phyloP scores from a whole-genome alignment of 1,140 invertebrate genomes.

The Meloidogyne floridensis region DNA sequence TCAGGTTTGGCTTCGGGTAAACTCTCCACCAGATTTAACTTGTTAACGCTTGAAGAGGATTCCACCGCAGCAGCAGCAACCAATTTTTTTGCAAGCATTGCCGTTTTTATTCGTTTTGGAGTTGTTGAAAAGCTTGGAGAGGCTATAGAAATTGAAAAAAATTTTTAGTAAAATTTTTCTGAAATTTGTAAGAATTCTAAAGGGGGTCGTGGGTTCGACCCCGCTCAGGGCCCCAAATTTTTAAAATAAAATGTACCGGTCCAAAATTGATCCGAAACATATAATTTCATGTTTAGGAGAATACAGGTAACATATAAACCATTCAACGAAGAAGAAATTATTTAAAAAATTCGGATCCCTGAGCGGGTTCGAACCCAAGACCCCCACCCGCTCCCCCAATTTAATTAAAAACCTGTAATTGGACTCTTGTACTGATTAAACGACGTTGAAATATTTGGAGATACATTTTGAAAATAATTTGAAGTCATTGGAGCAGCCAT shows the following conservation, averaged over 20 bases:
- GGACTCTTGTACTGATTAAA: conserved; percentile 1
- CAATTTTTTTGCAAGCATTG: conserved; percentile 37
- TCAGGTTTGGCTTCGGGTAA: neutral
- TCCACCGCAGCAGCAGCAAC: conserved; percentile 31
- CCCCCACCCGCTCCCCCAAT: too few species aligned
- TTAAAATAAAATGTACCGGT: too few species aligned
- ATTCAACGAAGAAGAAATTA: neutral
- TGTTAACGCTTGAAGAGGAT: neutral
- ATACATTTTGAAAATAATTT: conserved; percentile 6
- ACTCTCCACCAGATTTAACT: neutral
- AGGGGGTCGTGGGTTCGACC: too few species aligned
- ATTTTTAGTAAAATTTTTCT: neutral
- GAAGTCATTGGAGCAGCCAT: neutral
- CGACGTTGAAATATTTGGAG: neutral
- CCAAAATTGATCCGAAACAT: too few species aligned
- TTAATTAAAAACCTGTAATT: neutral
- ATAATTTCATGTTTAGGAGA: too few species aligned
- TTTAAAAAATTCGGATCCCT: neutral
- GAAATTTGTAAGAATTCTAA: too few species aligned
- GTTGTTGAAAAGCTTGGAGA: conserved; percentile 15
- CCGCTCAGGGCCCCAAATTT: too few species aligned
- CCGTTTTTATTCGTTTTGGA: conserved; percentile 42
- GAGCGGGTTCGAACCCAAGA: too few species aligned
- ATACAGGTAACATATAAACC: too few species aligned
- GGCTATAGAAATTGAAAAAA: neutral